Evolutionary conservation across 2,888 invertebrate genomes (phyloP), one percentile per base, ranked within the genome.

Genomic region (Agelastica alni): DNA sequence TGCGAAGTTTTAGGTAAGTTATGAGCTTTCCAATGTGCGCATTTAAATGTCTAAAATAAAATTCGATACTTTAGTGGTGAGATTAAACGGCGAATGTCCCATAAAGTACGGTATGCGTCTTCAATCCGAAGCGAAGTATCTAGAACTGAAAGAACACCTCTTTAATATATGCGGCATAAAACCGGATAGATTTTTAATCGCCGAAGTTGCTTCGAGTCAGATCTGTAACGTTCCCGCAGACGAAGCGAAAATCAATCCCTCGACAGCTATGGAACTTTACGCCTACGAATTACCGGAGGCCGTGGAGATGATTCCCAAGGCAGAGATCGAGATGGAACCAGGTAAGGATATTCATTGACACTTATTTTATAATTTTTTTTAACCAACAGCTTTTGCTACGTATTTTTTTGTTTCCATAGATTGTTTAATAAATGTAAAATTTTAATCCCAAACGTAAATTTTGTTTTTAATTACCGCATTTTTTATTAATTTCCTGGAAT

Each of bases 71-170:
- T 0, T 72, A 89, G 90, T 91, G 10, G 84, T 91, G 51, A 77
- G 85, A n/a, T 77, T 89, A 60, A 90, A 93, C 75, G 94, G 93
- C 0, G 86, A 88, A 12, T 85, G 88, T 43, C 95, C 95, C 0
- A 80, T 87, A 0, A 89, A 91, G 71, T 95, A 93, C 74, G 94
- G 93, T 1, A 79, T 94, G 56, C 81, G 92, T 1, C 80, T 94
- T 16, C 89, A 88, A 74, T 88, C 91, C 4, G 93, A 93, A 64
- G 90, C 89, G 56, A 88, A 87, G 39, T 91, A 91, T 68, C 70
- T 80, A n/a, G 86, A 87, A 53, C 75, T 94, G 32, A 93, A 92
- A 77, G 82, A 82, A 59, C 85, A 87, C 58, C 77, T 94, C 13
- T 78, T 84, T 2, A 78, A 81, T 6, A 74, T 88, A 47, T 86